A percentile compares a stretch with the other conserved stretches of the same genome.
Conservation (phyloP, 2,888 invertebrate genomes). For the Dexiosoma caninum region DNA sequence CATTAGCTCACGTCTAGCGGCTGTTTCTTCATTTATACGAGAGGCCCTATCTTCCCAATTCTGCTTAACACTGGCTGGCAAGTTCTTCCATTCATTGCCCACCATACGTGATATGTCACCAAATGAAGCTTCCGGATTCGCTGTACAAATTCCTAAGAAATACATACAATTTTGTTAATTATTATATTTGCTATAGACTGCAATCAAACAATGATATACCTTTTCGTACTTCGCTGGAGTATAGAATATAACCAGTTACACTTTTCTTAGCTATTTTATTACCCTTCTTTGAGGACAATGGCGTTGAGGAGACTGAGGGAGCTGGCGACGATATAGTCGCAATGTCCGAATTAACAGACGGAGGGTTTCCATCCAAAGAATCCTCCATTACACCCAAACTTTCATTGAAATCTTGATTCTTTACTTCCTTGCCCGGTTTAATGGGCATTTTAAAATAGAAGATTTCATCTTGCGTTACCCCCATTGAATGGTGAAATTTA, state of each 20-base stretch:
- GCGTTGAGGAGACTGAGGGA: constrained; percentile 78
- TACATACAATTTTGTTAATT: too few relatives aligned
- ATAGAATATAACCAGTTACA: constrained; percentile 97
- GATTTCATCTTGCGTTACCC: constrained; percentile 95
- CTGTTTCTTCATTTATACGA: constrained; percentile 91
- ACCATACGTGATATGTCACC: constrained; percentile 89
- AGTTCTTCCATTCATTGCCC: constrained; percentile 94
- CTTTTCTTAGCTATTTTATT: constrained; percentile 92
- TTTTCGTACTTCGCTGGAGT: constrained; percentile 97
- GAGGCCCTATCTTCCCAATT: constrained; percentile 96
- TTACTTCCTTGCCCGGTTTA: constrained; percentile 79
- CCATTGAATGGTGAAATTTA: constrained; percentile 88
- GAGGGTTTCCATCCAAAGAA: constrained; percentile 88
- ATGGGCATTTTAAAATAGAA: constrained; percentile 86
- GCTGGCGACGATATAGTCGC: constrained; percentile 81
- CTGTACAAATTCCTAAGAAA: constrained; percentile 85
- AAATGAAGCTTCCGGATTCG: constrained; percentile 96
- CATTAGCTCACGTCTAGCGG: constrained; percentile 80
- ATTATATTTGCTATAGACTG: background rate
- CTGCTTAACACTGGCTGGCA: constrained; percentile 92
- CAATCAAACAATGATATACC: constrained; percentile 70
- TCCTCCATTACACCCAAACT: constrained; percentile 83
- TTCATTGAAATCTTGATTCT: constrained; percentile 69
- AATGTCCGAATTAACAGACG: constrained; percentile 89
- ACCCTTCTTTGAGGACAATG: constrained; percentile 79